Evolutionary conservation across 2,888 invertebrate genomes (phyloP).

Genomic region (Crematogaster levior): DNA sequence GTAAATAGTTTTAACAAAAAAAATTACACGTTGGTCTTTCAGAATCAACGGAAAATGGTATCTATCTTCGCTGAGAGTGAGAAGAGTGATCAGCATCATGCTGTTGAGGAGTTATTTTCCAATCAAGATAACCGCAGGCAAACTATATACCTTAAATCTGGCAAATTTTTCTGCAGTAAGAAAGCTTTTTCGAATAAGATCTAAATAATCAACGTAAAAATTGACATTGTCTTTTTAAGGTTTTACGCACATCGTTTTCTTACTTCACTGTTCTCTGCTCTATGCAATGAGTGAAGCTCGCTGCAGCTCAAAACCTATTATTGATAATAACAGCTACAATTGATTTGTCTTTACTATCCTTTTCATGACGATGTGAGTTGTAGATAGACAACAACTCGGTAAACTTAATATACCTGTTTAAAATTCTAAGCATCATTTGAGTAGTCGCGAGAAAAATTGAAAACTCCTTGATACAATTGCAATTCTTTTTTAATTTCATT

Average conservation of each 20-base stretch:
- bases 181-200: neutral
- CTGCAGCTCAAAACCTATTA: neutral
- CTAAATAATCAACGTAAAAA: neutral
- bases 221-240: constrained; percentile 62
- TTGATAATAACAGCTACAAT: neutral
- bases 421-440: neutral
- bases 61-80: constrained; percentile 67
- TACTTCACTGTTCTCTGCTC: constrained; percentile 76
- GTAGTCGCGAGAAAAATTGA: neutral
- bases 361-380: constrained; percentile 6
- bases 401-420: neutral
- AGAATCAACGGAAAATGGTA: constrained; percentile 74
- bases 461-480: neutral
- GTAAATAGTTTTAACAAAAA: neutral
- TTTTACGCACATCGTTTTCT: constrained; percentile 75
- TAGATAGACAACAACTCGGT: neutral
- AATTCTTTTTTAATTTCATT: constrained; percentile 7
- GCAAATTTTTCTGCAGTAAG: constrained; percentile 76
- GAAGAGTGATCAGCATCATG: constrained; percentile 72
- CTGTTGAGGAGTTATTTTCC: constrained; percentile 70
- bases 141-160: constrained; percentile 73
- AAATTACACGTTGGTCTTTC: constrained; percentile 12
- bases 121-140: constrained; percentile 74
- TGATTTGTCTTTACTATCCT: neutral
- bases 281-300: constrained; percentile 56